Conservation (phyloP, 2,113 vertebrate species). For the Malurus melanocephalus region DNA sequence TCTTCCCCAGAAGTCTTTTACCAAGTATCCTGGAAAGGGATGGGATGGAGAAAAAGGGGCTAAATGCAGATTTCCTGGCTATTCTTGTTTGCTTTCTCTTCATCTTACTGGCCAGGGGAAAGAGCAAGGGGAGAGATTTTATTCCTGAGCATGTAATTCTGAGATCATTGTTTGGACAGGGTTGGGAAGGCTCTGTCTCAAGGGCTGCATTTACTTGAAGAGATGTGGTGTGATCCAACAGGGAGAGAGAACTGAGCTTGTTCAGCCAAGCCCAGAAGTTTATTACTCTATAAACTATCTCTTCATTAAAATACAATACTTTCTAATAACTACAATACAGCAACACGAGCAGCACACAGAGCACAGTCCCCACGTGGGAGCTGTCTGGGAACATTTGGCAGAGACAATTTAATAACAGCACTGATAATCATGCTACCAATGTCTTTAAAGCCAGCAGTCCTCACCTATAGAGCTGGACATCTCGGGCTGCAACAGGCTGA, state of each 20-base stretch:
- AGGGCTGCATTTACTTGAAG: neutral
- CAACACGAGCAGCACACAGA: neutral
- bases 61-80: neutral
- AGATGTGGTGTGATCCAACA: neutral
- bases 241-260: neutral
- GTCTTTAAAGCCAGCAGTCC: neutral
- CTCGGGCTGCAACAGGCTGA: neutral
- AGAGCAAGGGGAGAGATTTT: neutral
- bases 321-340: constrained; percentile 30
- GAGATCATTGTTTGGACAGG: neutral
- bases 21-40: neutral
- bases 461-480: constrained; percentile 22
- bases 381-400: constrained; percentile 15
- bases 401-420: constrained; percentile 6
- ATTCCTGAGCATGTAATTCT: neutral
- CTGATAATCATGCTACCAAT: neutral
- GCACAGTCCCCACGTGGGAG: neutral
- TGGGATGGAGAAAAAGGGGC: accelerated
- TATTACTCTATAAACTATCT: constrained; percentile 8
- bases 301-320: constrained; percentile 55
- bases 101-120: neutral
- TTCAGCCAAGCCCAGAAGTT: neutral
- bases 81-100: neutral
- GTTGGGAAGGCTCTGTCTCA: neutral
- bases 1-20: neutral